Conservation (phyloP, 2,113 vertebrate species). For the Poecile atricapillus region DNA sequence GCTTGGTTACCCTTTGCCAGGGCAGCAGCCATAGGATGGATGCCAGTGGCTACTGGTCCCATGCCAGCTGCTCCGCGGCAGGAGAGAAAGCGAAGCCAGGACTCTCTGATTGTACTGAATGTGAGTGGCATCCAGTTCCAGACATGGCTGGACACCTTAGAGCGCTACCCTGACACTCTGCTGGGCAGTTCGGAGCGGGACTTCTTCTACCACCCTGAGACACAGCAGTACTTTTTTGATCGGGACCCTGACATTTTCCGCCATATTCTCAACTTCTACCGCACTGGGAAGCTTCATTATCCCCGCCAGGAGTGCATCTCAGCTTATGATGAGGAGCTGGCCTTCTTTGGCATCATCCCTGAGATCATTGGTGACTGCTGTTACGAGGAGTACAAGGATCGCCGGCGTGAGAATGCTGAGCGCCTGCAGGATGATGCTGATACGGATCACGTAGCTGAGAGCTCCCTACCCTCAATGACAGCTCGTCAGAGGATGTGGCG, state of each 20-base stretch:
- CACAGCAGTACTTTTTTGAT: constrained; percentile 94
- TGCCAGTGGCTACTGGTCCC: constrained; percentile 90
- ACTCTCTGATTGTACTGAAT: constrained; percentile 88
- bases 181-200: constrained; percentile 93
- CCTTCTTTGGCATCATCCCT: constrained; percentile 95
- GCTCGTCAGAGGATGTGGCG: constrained; percentile 90
- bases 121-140: constrained; percentile 94
- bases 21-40: constrained; percentile 96
- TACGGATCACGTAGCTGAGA: constrained; percentile 74
- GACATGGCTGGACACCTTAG: constrained; percentile 93
- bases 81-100: constrained; percentile 78
- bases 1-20: constrained; percentile 96
- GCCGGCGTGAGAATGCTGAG: constrained; percentile 90
- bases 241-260: constrained; percentile 96
- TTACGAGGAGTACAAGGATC: constrained; percentile 97
- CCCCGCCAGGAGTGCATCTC: constrained; percentile 95
- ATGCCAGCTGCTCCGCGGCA: constrained; percentile 87
- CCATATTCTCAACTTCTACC: constrained; percentile 96
- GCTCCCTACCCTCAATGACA: constrained; percentile 76
- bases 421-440: constrained; percentile 91
- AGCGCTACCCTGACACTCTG: constrained; percentile 93
- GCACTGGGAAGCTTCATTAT: constrained; percentile 93
- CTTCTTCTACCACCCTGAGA: constrained; percentile 94
- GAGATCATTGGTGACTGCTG: constrained; percentile 97
- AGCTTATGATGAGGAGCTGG: constrained; percentile 93